Conservation (phyloP, 2,113 vertebrate genomes). For the Alectura lathami region DNA sequence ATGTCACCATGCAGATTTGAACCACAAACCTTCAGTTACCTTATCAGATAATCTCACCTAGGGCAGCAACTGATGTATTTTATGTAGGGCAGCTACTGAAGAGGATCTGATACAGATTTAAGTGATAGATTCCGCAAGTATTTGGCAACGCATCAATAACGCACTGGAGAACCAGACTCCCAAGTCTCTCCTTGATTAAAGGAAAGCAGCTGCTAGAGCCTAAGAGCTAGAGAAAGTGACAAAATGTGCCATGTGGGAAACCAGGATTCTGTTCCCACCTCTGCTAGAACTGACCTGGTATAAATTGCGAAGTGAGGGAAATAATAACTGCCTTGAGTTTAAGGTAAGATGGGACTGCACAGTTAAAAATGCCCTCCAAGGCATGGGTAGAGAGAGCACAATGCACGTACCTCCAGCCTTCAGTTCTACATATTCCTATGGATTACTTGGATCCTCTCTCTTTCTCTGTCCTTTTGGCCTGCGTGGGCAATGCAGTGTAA, state of each 20-base stretch:
- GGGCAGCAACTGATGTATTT: background rate
- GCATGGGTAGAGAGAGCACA: background rate
- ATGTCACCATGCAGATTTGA: background rate
- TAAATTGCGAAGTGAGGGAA: slow-evolving; percentile 32
- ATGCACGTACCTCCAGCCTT: background rate
- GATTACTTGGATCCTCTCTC: background rate
- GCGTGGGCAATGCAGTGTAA: slow-evolving; percentile 26
- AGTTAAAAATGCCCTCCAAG: background rate
- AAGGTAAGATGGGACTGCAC: background rate
- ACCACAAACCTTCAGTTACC: slow-evolving; percentile 20
- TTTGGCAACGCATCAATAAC: slow-evolving; percentile 28
- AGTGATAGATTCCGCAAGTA: slow-evolving; percentile 21
- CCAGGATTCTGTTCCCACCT: background rate
- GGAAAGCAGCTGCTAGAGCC: slow-evolving; percentile 46
- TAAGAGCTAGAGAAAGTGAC: slow-evolving; percentile 34
- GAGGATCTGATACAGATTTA: slow-evolving; percentile 21
- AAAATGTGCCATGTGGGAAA: slow-evolving; percentile 47
- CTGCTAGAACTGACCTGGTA: slow-evolving; percentile 35
- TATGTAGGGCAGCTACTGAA: background rate
- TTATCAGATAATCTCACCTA: slow-evolving; percentile 27
- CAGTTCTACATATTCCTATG: background rate
- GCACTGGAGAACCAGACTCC: background rate
- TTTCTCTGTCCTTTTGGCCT: slow-evolving; percentile 40
- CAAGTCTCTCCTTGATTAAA: slow-evolving; percentile 30
- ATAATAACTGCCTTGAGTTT: slow-evolving; percentile 25